A percentile compares a stretch with the other conserved stretches of the same genome.
These are phyloP conservation scores for Myrmophylax atrothorax DNA, from an alignment of 2,113 vertebrate genomes.

Conservation along the genomic window DNA sequence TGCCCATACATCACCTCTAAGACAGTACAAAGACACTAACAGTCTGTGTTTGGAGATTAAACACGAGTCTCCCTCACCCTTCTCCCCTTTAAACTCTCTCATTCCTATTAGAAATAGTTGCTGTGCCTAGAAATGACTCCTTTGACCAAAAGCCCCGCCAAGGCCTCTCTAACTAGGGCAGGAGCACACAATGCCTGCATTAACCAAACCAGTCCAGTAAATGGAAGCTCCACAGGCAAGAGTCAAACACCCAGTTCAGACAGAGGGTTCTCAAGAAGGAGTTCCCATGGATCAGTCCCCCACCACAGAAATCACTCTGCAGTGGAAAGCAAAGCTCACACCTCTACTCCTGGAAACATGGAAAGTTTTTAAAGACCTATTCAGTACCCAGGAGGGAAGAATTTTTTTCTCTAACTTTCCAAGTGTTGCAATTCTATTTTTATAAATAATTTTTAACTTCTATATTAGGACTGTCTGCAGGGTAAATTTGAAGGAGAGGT, in stretches of 20 bases:
- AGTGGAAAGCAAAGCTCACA: constrained; percentile 52
- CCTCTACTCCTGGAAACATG: neutral
- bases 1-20: neutral
- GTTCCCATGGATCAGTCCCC: neutral
- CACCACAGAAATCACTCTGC: constrained; percentile 34
- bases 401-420: constrained; percentile 8
- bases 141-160: neutral
- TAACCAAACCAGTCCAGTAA: constrained; percentile 6
- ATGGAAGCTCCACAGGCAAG: neutral
- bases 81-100: neutral
- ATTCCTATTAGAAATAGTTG: neutral
- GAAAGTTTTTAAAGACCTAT: constrained; percentile 10
- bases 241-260: neutral
- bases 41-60: constrained; percentile 11
- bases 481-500: neutral
- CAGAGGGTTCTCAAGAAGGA: constrained; percentile 16
- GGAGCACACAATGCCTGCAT: neutral
- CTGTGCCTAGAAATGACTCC: neutral
- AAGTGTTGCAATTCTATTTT: constrained; percentile 24
- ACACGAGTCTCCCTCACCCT: neutral
- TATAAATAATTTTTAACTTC: neutral
- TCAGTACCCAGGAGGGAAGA: constrained; percentile 18
- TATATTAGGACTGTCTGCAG: neutral
- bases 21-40: neutral
- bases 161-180: constrained; percentile 4